Evolutionary conservation across 2,888 invertebrate species (phyloP), one percentile per base, ranked within the genome.

Genomic region (Meta bourneti): DNA sequence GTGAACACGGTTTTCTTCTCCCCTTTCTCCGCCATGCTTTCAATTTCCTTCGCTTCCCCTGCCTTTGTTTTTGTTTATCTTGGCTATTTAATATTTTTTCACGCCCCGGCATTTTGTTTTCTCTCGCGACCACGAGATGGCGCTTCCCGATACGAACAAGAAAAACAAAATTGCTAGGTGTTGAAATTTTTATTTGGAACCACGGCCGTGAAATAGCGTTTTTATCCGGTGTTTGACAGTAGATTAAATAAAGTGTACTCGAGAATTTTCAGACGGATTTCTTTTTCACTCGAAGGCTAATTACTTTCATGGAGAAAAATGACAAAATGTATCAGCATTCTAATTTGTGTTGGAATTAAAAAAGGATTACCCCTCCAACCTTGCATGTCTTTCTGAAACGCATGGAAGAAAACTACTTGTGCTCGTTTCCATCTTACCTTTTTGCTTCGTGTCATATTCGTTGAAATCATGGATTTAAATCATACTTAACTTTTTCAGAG

Each of bases 41-140:
- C 78, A 51, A 34, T 80, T 74, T 74, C 75, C 69, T 72, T 13
- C 52, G 48, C 49, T 52, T 19, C 19, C 80, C 20, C 20, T 20
- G 13, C 19, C 72, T 61, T 69, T 72, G 54, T 78, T 89, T 69
- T 84, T 89, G 34, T 84, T 83, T 78, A 48, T 16, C 54, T 79
- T 90, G 72, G 49, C 78, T 72, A 61, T 90, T 90, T 84, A 79
- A 72, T 72, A 49, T 90, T 84, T 88, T 80, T 83, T 70, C 52
- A 69, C 48, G 19, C 20, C 20, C 71, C 74, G 61, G 16, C 75
- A 51, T 82, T 89, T 72, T 61, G 83, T 34, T 77, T 72, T 48
- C 52, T 61, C 51, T 52, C n/a, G 51, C 52, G 8, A 52, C 61
- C 19, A 51, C 70, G 34, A 75, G 75, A 72, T 61, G 75, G 88